Base-by-base conservation (phyloP, 2,888 invertebrate genomes). In the Leucophenga montana region DNA sequence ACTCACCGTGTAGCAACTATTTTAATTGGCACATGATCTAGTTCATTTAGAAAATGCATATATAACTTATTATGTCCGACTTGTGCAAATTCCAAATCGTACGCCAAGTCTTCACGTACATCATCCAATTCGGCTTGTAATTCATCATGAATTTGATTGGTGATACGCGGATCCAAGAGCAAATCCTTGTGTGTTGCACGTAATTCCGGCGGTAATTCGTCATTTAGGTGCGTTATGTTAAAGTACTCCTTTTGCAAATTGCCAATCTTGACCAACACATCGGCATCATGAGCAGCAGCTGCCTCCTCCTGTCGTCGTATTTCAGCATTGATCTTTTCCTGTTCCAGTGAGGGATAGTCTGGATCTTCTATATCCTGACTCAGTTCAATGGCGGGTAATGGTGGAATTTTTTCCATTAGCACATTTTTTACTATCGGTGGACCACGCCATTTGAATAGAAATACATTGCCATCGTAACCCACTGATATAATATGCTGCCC, bases 381-480 rank as follows among this genome's bases (percentile, higher is more conserved):
- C 3, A 11, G 1, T 0, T 1, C 11, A 0, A 71, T 65, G 4
- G 13, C 56, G 0, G 82, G 84, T 68, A 77, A 56, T 0, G 70
- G 53, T 0, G 75, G 62, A 13, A 69, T 14, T 0, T 14, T 20
- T 3, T 68, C 69, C 4, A 59, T 53, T 0, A 66, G 33, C 0
- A 53, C n/a, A 33, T 65, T 68, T 1, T 61, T 67, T 0, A 31
- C 39, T 0, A 78, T 33, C 56, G 68, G 71, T 0, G 85, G 84
- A 0, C 86, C 84, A 73, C 91, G 89, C 80, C 93, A 92, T 0
- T 85, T 79, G 79, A 92, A 95, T 0, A 93, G 91, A 84, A 96
- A 95, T 66, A 95, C 90, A 83, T 95, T 95, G 4, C 95, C 95
- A 86, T 95, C 95, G 18, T 90, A 83, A 0, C 95, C 95, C 78